phyloP scores from a whole-genome alignment of 2,888 invertebrate species.

The Polyommatus iphigenia region DNA sequence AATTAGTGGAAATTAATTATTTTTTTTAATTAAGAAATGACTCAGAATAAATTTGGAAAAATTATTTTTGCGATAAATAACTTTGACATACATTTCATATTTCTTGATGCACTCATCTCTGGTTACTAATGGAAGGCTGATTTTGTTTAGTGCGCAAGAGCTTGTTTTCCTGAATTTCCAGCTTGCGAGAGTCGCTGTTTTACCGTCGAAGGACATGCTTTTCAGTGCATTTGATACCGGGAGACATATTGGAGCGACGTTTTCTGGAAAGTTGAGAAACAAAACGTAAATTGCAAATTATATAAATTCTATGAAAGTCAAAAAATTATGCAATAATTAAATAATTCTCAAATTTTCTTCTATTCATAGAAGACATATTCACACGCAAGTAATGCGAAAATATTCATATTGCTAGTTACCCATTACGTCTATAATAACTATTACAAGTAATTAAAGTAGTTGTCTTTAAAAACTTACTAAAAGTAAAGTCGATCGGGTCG shows the following conservation, averaged over 20 bases:
- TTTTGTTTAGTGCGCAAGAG: constrained; percentile 33
- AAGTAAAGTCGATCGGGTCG: constrained; percentile 34
- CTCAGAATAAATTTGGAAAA: no score
- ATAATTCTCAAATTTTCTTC: no score
- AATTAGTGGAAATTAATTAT: no score
- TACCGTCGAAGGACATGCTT: constrained; percentile 2
- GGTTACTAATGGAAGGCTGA: constrained; percentile 34
- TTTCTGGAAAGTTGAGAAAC: constrained; percentile 35
- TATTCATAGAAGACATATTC: no score
- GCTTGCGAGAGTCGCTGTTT: constrained; percentile 36
- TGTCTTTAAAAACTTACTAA: constrained; percentile 35
- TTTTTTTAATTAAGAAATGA: no score
- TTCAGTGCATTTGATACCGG: constrained; percentile 34
- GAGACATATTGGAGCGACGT: constrained; percentile 39
- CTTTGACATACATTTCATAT: background rate
- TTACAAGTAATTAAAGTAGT: no score
- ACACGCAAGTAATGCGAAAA: no score
- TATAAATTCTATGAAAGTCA: no score
- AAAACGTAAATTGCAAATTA: background rate
- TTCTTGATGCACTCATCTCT: background rate
- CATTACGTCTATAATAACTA: no score
- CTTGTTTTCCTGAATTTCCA: constrained; percentile 34
- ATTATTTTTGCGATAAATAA: background rate
- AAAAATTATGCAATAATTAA: no score
- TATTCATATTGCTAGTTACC: no score